A percentile compares a stretch with the other conserved stretches of the same genome.
These are phyloP conservation scores for Prunella himalayana DNA, from an alignment of 2,113 vertebrate genomes.

Conservation along the genomic window DNA sequence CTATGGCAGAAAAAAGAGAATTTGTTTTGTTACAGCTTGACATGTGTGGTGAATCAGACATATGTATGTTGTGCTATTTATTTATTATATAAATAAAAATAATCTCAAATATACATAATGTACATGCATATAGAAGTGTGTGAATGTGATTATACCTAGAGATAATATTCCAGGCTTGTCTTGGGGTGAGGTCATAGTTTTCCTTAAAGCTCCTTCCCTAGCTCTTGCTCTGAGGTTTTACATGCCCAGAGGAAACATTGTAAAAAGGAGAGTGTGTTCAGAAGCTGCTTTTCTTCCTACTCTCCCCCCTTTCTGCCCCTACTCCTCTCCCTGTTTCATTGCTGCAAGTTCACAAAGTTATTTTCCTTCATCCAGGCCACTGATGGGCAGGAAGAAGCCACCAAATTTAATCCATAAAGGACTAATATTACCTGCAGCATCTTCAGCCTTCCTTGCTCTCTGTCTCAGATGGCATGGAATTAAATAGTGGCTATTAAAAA, in stretches of 20 bases:
- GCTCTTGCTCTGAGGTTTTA: neutral
- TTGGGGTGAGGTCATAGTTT: neutral
- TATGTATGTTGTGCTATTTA: neutral
- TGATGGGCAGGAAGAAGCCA: neutral
- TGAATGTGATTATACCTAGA: neutral
- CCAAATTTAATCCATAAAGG: neutral
- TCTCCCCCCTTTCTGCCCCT: too few species aligned
- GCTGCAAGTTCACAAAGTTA: neutral
- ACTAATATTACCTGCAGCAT: neutral
- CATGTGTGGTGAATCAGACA: neutral
- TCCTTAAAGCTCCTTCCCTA: neutral
- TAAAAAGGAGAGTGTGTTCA: neutral
- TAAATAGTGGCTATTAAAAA: neutral
- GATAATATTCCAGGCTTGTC: neutral
- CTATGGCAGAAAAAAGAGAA: neutral
- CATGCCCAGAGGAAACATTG: neutral
- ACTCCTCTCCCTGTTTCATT: neutral
- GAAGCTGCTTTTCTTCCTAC: neutral
- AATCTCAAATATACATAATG: neutral
- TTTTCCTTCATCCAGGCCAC: neutral
- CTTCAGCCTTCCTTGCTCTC: neutral
- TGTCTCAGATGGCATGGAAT: neutral
- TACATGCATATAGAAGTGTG: neutral
- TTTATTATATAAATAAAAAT: neutral
- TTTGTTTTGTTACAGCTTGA: neutral